Percentiles rank a stretch among this genome's conserved stretches.
Evolutionary conservation across 2,797 vertebrate genomes (phyloP).

Genomic region (Acropternis orthonyx): DNA sequence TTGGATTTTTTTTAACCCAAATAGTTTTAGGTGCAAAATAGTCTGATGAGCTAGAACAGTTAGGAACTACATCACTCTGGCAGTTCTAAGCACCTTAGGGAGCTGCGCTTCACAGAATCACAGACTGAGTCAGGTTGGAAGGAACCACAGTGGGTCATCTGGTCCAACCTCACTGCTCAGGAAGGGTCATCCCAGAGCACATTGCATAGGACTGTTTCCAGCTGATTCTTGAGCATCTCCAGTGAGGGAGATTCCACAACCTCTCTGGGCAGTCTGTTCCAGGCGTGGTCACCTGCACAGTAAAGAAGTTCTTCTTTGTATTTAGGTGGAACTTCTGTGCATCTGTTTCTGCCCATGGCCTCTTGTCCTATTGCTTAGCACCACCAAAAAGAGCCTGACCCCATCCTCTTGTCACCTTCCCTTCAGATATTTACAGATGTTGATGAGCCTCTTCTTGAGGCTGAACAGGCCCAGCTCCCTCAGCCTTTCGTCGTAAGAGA

Average conservation of each 20-base stretch:
- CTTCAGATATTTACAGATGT: neutral
- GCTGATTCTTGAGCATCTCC: neutral
- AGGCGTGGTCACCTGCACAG: neutral
- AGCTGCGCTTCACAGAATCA: neutral
- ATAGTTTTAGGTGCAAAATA: neutral
- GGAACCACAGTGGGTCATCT: neutral
- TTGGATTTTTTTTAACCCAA: neutral
- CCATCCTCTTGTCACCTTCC: neutral
- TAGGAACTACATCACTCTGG: neutral
- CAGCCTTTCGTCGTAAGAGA: neutral
- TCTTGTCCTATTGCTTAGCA: neutral
- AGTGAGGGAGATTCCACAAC: neutral
- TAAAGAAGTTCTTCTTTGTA: neutral
- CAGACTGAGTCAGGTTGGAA: neutral
- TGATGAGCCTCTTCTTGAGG: neutral
- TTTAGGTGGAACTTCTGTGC: neutral
- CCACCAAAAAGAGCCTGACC: neutral
- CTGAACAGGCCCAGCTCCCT: neutral
- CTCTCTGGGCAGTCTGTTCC: neutral
- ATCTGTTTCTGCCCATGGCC: neutral
- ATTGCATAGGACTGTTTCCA: neutral
- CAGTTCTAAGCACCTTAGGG: neutral
- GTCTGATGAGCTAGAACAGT: neutral
- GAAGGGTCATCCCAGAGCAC: neutral
- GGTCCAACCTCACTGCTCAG: neutral